Base-by-base conservation (phyloP, 2,888 invertebrate genomes). In the Pycnomerus fuliginosus region DNA sequence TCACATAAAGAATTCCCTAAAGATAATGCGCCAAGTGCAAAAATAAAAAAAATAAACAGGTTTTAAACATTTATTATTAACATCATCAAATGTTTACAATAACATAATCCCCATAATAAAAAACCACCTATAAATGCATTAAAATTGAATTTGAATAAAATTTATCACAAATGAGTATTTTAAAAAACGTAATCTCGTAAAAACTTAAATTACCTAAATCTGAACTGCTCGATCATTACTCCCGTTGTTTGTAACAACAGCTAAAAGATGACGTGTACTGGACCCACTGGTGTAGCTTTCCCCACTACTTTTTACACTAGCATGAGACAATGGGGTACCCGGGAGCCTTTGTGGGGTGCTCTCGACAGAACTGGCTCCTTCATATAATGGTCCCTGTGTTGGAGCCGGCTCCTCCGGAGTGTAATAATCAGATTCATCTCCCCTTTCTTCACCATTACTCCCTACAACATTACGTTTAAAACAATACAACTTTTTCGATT, bases 281-380 rank as follows among this genome's bases (percentile, higher is more conserved):
- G 86, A 85, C 40, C 84, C 83, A 3, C 88, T 88, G 58, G 87
- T 86, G 72, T 87, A 89, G 61, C 88, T 88, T 65, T 89, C 89
- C 41, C 84, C 87, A 44, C 87, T 88, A 49, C 88, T 87, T 31
- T 87, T 80, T 49, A 80, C 79, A 66, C 82, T 82, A 12, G 79
- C 75, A 61, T 80, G 79, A 48, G 82, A 83, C 45, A 84, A 74
- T 4, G 87, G 87, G 3, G 86, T 86, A 40, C 87, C 86, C 1
- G 76, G 75, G 22, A 74, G 56, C 33, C 69, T 64, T 33, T 69
- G 69, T 2, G 73, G 72, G 1, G 73, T 73, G 43, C 70, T 71
- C 31, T 72, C 72, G 30, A 68, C 55, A 4, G 72, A 72, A 57
- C 66, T 69, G 23, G 46, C 39, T 30, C 44, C 48, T 43, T 69